These are phyloP conservation scores for Julus scanicus DNA, from an alignment of 2,888 invertebrate genomes.

Conservation along the genomic window DNA sequence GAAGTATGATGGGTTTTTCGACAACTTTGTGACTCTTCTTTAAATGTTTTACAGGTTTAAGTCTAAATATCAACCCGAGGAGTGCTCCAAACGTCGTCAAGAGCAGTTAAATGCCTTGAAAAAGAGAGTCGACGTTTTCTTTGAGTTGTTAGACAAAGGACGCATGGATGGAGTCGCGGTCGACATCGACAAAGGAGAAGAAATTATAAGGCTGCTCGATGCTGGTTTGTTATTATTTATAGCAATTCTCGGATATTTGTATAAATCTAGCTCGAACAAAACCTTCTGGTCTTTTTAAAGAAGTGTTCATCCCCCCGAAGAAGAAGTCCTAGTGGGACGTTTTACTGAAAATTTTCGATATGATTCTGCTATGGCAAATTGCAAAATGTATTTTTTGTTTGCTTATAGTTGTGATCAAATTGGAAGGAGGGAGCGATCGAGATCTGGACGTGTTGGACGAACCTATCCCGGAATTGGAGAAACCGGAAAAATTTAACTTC, in stretches of 20 bases:
- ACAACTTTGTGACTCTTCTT: background rate
- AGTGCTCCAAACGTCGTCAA: conserved; percentile 87
- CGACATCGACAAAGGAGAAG: conserved; percentile 81
- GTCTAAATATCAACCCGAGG: conserved; percentile 98
- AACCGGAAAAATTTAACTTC: conserved; percentile 55
- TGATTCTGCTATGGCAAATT: too few relatives aligned
- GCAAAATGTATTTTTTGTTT: background rate
- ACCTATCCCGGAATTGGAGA: conserved; percentile 68
- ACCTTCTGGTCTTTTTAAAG: too few relatives aligned
- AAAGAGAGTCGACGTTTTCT: conserved; percentile 89
- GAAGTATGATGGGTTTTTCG: too few relatives aligned
- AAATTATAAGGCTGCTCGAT: conserved; percentile 88
- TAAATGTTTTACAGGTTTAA: conserved; percentile 85
- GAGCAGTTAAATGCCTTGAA: conserved; percentile 84
- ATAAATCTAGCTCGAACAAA: too few relatives aligned
- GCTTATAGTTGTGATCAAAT: conserved; percentile 83
- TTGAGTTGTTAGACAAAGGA: conserved; percentile 80
- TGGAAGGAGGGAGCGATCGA: conserved; percentile 83
- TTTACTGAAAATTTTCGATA: background rate
- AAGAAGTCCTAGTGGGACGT: background rate
- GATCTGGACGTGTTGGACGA: conserved; percentile 87
- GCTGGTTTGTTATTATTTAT: conserved; percentile 69
- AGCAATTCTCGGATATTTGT: background rate
- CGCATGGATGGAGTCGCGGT: conserved; percentile 82
- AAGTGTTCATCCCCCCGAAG: too few relatives aligned